Conservation (phyloP, 2,797 vertebrate genomes). For the Liparis tanakae region DNA sequence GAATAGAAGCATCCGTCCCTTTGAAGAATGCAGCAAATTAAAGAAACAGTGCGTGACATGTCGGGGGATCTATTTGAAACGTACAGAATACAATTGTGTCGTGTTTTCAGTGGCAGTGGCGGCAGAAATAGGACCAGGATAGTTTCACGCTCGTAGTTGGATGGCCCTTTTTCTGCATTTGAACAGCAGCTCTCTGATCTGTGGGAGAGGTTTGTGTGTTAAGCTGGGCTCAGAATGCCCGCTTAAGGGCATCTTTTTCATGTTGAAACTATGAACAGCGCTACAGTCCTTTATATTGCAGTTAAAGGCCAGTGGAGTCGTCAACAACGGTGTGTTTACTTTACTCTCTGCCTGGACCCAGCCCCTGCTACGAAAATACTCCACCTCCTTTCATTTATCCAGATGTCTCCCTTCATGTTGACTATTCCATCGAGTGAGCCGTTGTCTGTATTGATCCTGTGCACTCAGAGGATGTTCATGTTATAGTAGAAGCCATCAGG, state of each 20-base stretch:
- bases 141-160: no score
- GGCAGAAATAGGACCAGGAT: no score
- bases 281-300: neutral
- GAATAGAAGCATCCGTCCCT: neutral
- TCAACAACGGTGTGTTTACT: neutral
- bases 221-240: neutral
- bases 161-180: no score
- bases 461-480: conserved; percentile 31
- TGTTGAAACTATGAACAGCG: neutral
- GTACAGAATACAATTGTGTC: neutral
- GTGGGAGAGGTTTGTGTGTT: neutral
- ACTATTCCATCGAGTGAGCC: neutral
- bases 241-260: neutral
- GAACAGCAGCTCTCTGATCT: neutral
- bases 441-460: conserved; percentile 18
- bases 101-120: neutral
- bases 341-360: neutral
- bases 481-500: conserved; percentile 20
- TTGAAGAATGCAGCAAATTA: neutral
- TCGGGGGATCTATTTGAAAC: neutral
- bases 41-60: neutral
- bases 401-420: conserved; percentile 14
- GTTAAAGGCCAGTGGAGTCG: neutral
- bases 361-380: conserved; percentile 7
- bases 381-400: conserved; percentile 13